phyloP scores from a whole-genome alignment of 2,888 invertebrate genomes.

The Podabrus alpinus region DNA sequence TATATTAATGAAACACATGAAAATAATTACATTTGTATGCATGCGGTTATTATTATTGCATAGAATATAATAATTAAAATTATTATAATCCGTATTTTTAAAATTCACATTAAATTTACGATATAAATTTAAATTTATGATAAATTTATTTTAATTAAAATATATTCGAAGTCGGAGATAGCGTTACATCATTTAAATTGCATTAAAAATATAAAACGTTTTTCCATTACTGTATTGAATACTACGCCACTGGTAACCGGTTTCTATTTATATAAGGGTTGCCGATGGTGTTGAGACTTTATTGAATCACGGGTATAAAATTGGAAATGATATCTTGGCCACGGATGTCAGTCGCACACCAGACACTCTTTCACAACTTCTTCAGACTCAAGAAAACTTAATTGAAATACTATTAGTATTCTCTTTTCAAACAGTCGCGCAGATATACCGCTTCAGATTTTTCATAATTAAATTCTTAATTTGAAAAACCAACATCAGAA shows the following conservation, averaged over 20 bases:
- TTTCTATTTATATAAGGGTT: conserved; percentile 49
- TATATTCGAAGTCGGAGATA: neutral
- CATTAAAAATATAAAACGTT: neutral
- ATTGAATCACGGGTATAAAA: conserved; percentile 53
- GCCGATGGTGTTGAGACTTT: conserved; percentile 54
- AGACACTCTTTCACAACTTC: conserved; percentile 52
- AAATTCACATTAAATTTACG: neutral
- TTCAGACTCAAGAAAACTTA: conserved; percentile 48
- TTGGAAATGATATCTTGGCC: conserved; percentile 54
- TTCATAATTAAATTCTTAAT: conserved; percentile 51
- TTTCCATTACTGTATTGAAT: neutral
- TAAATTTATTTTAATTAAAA: neutral
- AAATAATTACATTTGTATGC: no score
- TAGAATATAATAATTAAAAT: neutral
- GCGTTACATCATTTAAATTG: neutral
- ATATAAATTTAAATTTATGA: neutral
- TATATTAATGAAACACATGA: no score
- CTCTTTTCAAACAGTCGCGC: conserved; percentile 47
- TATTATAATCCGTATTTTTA: neutral
- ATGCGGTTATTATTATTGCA: neutral
- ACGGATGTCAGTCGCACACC: conserved; percentile 49
- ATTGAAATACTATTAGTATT: conserved; percentile 53
- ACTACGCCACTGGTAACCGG: conserved; percentile 26
- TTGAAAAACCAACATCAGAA: conserved; percentile 40
- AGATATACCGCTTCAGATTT: conserved; percentile 43